phyloP scores from a whole-genome alignment of 1,140 invertebrate species.

The Eriocheir sinensis region DNA sequence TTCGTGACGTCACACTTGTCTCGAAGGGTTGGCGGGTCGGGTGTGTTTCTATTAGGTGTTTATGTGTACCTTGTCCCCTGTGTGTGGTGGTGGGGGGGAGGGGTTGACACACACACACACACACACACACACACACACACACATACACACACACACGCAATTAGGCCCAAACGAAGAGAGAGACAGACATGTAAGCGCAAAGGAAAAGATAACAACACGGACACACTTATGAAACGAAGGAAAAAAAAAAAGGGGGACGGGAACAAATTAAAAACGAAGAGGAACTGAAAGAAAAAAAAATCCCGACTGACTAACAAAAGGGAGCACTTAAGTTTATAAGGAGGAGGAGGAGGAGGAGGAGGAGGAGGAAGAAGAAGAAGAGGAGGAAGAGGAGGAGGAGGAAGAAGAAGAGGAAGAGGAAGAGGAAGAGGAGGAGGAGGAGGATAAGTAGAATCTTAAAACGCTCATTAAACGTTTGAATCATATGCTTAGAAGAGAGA shows the following conservation, averaged over 20 bases:
- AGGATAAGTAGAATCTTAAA: background rate
- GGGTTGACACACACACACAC: conserved; percentile 62
- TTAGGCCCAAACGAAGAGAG: background rate
- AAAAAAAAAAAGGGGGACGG: background rate
- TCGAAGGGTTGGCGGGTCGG: too few species aligned
- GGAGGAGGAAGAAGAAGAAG: background rate
- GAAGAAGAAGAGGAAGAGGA: background rate
- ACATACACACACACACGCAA: conserved; percentile 33
- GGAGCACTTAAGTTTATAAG: background rate
- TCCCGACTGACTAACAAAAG: background rate
- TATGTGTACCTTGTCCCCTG: too few species aligned
- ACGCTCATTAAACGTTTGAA: background rate
- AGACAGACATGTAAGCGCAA: background rate
- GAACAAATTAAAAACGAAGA: background rate
- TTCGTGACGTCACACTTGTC: too few species aligned
- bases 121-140: conserved; percentile 68
- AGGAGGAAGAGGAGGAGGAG: background rate
- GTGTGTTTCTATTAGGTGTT: too few species aligned
- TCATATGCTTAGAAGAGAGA: conserved; percentile 33
- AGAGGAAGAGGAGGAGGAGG: background rate
- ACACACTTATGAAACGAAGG: background rate
- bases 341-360: background rate
- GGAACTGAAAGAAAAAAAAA: conserved; percentile 7
- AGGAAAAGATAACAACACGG: background rate
- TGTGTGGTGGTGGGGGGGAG: too few species aligned